Evolutionary conservation across 2,797 vertebrate genomes (phyloP), one percentile per base, ranked within the genome.

Genomic region (Clarias platycephalus): DNA sequence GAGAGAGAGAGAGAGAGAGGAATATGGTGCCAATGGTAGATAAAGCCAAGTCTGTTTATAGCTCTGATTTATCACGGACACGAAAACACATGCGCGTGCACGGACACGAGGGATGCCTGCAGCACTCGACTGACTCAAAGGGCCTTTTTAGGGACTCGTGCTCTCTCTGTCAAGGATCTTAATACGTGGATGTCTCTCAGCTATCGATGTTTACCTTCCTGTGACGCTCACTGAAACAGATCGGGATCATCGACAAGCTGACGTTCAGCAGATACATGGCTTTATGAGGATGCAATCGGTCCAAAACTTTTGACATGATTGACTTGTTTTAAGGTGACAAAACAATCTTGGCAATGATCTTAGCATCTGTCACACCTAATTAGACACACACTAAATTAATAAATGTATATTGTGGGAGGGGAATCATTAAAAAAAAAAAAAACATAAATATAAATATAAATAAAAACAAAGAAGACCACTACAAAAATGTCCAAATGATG

Each of bases 161-260:
- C 64, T 66, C 81, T 53, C 60, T 68, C 81, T 57, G 81, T 60
- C 72, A 58, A 28, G 82, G 88, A 80, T 88, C 82, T 87, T 83
- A 86, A 89, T 86, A 88, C 75, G 7, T 64, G 83, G 80, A 83
- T 62, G 70, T 72, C 85, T 76, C 77, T 77, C 92, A 92, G 91
- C 88, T 90, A 86, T 89, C 89, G 86, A 90, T 88, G 93, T 86
- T 86, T 88, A 89, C 78, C 87, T 83, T 90, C 88, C 44, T 49
- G 90, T 85, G 87, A 90, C 86, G 18, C 89, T 88, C 90, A 90
- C 89, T 88, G 82, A 78, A 90, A 90, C 53, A 86, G 91, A 92
- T 75, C 2, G 6, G 10, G 18, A 31, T 31, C 18, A 57, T 67
- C 63, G 49, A 20, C 28, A 64, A 66, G 80, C 55, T 18, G 34